Evolutionary conservation across 2,797 vertebrate genomes (phyloP).

Genomic region (Hirundo rustica): DNA sequence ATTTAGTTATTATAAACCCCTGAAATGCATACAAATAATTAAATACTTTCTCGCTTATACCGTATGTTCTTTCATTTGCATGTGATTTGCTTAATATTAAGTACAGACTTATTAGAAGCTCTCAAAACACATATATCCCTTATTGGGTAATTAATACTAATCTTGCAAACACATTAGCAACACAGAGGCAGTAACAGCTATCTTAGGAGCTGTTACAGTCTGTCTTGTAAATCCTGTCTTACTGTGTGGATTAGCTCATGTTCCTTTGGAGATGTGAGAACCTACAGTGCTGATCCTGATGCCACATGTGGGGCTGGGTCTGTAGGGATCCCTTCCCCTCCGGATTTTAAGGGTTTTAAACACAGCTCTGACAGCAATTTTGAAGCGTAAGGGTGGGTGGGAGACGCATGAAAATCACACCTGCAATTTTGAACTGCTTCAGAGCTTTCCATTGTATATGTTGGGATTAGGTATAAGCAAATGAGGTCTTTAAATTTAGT

Average conservation of each 20-base stretch:
- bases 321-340: neutral
- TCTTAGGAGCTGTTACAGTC: conserved; percentile 62
- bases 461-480: neutral
- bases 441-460: neutral
- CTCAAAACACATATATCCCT: conserved; percentile 46
- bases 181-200: conserved; percentile 51
- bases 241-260: conserved; percentile 46
- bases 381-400: neutral
- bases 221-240: conserved; percentile 57
- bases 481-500: neutral
- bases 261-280: conserved; percentile 26
- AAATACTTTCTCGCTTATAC: neutral
- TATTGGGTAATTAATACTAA: conserved; percentile 60
- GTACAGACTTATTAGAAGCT: conserved; percentile 26
- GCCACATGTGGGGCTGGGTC: neutral
- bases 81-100: conserved; percentile 45
- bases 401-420: neutral
- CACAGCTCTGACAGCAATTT: neutral
- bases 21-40: conserved; percentile 1
- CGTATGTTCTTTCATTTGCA: conserved; percentile 10
- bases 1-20: neutral
- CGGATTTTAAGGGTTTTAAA: neutral
- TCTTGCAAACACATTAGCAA: conserved; percentile 63
- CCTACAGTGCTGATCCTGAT: neutral
- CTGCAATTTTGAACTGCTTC: neutral